phyloP scores from a whole-genome alignment of 92 coral and sea anemone species.

The Porites evermanni region DNA sequence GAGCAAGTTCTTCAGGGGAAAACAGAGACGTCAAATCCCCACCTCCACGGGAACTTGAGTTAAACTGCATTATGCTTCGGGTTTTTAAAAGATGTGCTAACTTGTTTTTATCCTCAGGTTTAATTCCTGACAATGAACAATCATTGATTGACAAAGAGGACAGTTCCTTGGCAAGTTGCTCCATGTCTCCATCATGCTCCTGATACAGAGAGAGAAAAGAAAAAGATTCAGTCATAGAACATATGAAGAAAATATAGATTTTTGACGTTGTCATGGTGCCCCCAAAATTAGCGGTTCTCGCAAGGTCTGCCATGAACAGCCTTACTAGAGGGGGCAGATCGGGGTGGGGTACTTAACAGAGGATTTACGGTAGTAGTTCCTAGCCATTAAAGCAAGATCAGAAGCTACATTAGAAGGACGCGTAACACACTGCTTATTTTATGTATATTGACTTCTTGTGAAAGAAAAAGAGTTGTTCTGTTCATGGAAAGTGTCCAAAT shows the following conservation, averaged over 20 bases:
- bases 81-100: constrained; percentile 5
- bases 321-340: too few species aligned
- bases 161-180: constrained; percentile 6
- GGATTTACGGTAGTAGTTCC: too few species aligned
- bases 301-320: too few species aligned
- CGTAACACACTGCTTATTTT: too few species aligned
- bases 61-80: constrained; percentile 37
- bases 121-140: background rate
- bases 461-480: too few species aligned
- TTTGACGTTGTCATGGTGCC: background rate
- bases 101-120: background rate
- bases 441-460: too few species aligned
- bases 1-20: constrained; percentile 28
- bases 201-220: background rate
- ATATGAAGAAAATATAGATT: background rate
- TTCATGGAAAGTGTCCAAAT: too few species aligned
- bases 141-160: constrained; percentile 10
- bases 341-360: too few species aligned
- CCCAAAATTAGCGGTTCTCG: too few species aligned
- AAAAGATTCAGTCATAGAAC: background rate
- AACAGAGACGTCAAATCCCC: background rate
- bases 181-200: constrained; percentile 15
- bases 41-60: background rate
- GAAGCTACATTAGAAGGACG: too few species aligned
- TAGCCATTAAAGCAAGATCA: too few species aligned